Percentiles rank a stretch among this genome's conserved stretches.
Evolutionary conservation across 2,113 vertebrate genomes (phyloP).

Genomic region (Lagopus leucura): DNA sequence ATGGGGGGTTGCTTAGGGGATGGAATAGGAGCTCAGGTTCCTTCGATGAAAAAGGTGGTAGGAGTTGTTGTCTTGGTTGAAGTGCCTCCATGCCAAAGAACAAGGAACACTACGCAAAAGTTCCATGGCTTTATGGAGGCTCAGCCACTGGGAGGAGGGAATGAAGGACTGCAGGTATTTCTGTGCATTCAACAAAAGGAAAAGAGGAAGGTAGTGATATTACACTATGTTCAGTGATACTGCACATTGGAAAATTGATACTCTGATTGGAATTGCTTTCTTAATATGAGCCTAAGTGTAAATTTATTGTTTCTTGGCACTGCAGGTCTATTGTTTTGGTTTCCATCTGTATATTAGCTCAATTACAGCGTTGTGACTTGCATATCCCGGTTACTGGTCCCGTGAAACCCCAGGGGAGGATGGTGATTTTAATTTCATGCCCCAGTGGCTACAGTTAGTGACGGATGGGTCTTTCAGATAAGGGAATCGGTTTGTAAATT

Average conservation of each 20-base stretch:
- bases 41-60: not conserved
- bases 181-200: conserved; percentile 18
- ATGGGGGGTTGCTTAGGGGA: not conserved
- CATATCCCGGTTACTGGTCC: conserved; percentile 73
- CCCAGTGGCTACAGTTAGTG: conserved; percentile 81
- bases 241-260: not conserved
- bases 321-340: conserved; percentile 45
- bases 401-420: conserved; percentile 73
- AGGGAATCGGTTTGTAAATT: conserved; percentile 66
- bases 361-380: conserved; percentile 64
- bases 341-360: conserved; percentile 80
- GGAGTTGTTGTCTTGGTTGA: not conserved
- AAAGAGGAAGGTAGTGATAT: not conserved
- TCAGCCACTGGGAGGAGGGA: not conserved
- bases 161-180: conserved; percentile 12
- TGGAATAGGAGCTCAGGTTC: not conserved
- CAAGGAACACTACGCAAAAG: not conserved
- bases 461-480: conserved; percentile 83
- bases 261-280: conserved; percentile 11
- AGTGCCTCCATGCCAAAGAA: not conserved
- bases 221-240: not conserved
- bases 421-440: conserved; percentile 91
- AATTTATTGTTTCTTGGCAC: conserved; percentile 38
- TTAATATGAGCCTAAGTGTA: not conserved
- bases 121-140: not conserved